A percentile compares a stretch with the other conserved stretches of the same genome.
Conservation (phyloP, 2,797 vertebrate species). For the Emydoidea blandingii region DNA sequence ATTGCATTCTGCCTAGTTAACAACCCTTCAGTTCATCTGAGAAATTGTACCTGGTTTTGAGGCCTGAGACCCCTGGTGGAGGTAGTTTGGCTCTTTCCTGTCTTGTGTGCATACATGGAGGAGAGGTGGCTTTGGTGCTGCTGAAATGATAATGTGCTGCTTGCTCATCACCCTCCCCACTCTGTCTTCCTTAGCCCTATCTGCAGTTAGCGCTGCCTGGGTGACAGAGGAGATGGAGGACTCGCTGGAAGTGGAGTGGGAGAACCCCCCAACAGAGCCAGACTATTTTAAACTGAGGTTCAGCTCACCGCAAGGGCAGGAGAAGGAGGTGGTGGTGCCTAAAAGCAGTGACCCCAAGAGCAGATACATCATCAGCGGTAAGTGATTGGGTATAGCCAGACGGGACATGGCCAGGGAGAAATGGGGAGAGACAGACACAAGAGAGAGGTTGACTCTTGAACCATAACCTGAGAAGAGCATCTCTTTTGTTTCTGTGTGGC, state of each 20-base stretch:
- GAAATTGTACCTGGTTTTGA: not conserved
- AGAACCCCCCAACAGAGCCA: conserved; percentile 85
- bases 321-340: conserved; percentile 80
- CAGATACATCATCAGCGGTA: conserved; percentile 87
- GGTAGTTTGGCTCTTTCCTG: not conserved
- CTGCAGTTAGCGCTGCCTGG: conserved; percentile 80
- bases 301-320: conserved; percentile 79
- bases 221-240: conserved; percentile 88
- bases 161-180: not conserved
- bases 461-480: not conserved
- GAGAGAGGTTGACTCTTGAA: not conserved
- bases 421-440: not conserved
- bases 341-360: conserved; percentile 88
- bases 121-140: not conserved
- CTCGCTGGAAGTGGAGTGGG: conserved; percentile 91
- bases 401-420: not conserved
- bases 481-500: not conserved
- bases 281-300: conserved; percentile 90
- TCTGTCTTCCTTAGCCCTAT: conserved; percentile 76
- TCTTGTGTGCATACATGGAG: not conserved
- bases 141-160: not conserved
- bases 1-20: not conserved
- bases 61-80: not conserved
- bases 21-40: not conserved
- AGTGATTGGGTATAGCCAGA: conserved; percentile 14